Base-by-base conservation (phyloP, 2,113 vertebrate species). In the Dromaius novaehollandiae region DNA sequence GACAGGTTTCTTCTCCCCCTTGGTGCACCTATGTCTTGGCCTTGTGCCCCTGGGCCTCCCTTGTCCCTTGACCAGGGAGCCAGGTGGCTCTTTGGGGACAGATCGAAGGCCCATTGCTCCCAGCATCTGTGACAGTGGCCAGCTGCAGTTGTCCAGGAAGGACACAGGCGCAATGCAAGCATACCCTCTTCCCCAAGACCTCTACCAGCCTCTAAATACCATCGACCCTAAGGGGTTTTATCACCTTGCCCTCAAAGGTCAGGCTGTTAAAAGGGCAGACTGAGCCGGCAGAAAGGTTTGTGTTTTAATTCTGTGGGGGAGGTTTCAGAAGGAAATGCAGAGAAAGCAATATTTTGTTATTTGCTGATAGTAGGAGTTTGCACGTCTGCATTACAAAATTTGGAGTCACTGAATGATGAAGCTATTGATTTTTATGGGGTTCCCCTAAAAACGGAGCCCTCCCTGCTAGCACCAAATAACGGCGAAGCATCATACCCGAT, bases 401-500 rank as follows among this genome's bases (percentile, higher is more conserved):
- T 22, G 32, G 60, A 55, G 46, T 60, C 30, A 0, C 13, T 89
- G 26, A 25, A 12, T 0, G 1, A 7, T 24, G 46, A 40, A 38
- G 38, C 34, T 32, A 28, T 46, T 66, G 32, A 42, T 74, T 92
- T 88, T 63, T 28, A 55, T 71, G 78, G 53, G 42, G 36, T 42
- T 93, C 30, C 19, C 63, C 87, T 82, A 82, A 70, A 82, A 77
- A n/a, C 11, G 12, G 38, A 81, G 40, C 56, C 46, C 28, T 79
- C 18, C 8, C 26, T 65, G 8, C 17, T 34, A 8, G 20, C 1
- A 1, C 24, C n/a, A 53, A 30, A 51, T 22, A n/a, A 80, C n/a
- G 58, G 60, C 0, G 0, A 73, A 46, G 38, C 19, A 6, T 2
- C 34, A 30, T 34, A n/a, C 16, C 46, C 17, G 36, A 51, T 18